Evolutionary conservation across 2,888 invertebrate genomes (phyloP).

Genomic region (Parasteatoda lunata): DNA sequence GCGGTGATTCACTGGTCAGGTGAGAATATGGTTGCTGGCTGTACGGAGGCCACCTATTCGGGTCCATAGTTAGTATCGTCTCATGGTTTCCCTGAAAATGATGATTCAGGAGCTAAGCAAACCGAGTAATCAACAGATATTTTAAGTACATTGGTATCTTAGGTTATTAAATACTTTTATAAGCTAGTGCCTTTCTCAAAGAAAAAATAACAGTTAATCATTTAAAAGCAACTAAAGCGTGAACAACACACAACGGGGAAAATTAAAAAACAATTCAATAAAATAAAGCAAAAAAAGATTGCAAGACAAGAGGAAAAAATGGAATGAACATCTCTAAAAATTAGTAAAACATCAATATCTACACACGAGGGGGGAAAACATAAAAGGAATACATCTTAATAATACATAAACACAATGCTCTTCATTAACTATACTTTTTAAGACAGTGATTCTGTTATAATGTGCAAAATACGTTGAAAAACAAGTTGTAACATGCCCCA

Average conservation of each 20-base stretch:
- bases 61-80: conserved; percentile 45
- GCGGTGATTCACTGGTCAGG: conserved; percentile 41
- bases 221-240: background rate
- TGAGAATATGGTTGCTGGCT: conserved; percentile 36
- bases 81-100: conserved; percentile 62
- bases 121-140: conserved; percentile 47
- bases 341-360: background rate
- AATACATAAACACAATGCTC: too few relatives aligned
- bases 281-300: background rate
- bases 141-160: conserved; percentile 39
- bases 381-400: too few relatives aligned
- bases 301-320: background rate
- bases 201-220: conserved; percentile 21
- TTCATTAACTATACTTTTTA: too few relatives aligned
- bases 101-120: conserved; percentile 66
- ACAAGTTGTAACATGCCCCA: too few relatives aligned
- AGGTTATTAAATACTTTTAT: conserved; percentile 39
- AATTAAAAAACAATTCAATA: background rate
- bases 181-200: conserved; percentile 47
- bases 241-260: background rate
- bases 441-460: too few relatives aligned
- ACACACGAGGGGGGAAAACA: too few relatives aligned
- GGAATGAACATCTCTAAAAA: background rate
- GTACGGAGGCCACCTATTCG: conserved; percentile 50
- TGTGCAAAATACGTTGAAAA: too few relatives aligned